Evolutionary conservation across 1,140 invertebrate species (phyloP), one percentile per base, ranked within the genome.

Genomic region (Formica exsecta): DNA sequence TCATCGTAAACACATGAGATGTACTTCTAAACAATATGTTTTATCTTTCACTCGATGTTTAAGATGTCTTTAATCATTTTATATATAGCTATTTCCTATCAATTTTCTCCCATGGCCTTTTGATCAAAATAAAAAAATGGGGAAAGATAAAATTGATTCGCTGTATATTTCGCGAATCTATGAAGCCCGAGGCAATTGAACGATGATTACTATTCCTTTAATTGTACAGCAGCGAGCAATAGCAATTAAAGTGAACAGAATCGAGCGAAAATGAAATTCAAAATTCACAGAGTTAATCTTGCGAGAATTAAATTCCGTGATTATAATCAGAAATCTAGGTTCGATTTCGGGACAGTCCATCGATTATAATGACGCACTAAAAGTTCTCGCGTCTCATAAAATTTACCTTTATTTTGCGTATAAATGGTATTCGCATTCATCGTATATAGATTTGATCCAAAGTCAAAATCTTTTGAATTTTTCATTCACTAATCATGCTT

Each of bases 401-500:
- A 41, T n/a, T 71, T 41, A 11, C 36, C 36, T 38, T 41, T 36
- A n/a, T 3, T 19, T 81, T 44, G 44, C 11, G 64, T 38, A 11
- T 32, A 38, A 41, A 25, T 36, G 65, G 71, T 81, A 44, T 81
- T 59, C 8, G 36, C 51, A 51, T 57, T 22, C 77, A 70, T 70
- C 32, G 29, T 36, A 57, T 32, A n/a, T 48, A 59, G 54, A 64
- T 54, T 70, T 70, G 13, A 48, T n/a, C 9, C 29, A 19, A 32
- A 29, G 73, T 59, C 36, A 7, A 73, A 71, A 73, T 51, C 0
- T 51, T 51, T 16, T 25, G 16, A 8, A 81, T 73, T 38, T 81
- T 81, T 81, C 73, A 81, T 81, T 81, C 79, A 73, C 11, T 22
- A 36, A 44, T 61, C 25, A 36, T 51, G 0, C 22, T 70, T 73